Evolutionary conservation across 2,888 invertebrate species (phyloP).

Genomic region (Oscheius sp.): DNA sequence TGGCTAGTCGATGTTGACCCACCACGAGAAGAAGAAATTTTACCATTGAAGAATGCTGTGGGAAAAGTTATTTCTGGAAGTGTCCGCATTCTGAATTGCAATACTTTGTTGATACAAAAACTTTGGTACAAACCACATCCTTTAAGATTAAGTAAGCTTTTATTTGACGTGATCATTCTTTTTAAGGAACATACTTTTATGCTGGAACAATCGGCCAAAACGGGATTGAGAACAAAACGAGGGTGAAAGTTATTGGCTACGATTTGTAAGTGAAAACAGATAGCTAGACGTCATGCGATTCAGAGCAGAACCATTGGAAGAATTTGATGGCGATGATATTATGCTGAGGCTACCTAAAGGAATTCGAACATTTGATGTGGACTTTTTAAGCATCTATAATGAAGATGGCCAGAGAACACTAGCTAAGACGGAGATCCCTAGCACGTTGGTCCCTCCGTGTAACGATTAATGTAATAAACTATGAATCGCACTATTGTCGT

Average conservation of each 20-base stretch:
- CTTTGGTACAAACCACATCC: constrained; percentile 1
- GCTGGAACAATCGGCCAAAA: constrained; percentile 16
- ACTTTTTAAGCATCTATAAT: constrained; percentile 42
- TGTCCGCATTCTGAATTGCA: constrained; percentile 46
- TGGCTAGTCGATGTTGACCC: constrained; percentile 25
- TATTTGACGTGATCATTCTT: not conserved
- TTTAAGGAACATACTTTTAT: constrained; percentile 20
- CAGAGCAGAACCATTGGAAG: constrained; percentile 46
- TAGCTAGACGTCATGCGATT: constrained; percentile 7
- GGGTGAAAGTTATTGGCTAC: constrained; percentile 11
- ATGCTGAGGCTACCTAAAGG: constrained; percentile 44
- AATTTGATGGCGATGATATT: constrained; percentile 40
- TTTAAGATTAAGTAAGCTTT: not conserved
- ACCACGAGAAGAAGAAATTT: constrained; percentile 23
- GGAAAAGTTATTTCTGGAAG: not conserved
- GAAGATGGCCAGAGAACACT: constrained; percentile 26
- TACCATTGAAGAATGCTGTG: not conserved
- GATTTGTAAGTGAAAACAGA: constrained; percentile 7
- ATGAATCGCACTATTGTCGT: not conserved
- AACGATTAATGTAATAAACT: constrained; percentile 23
- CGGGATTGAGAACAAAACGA: not conserved
- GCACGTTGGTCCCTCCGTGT: constrained; percentile 38
- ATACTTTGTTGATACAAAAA: constrained; percentile 43
- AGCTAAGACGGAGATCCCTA: constrained; percentile 35
- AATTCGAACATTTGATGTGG: constrained; percentile 49